These are phyloP conservation scores for Ichneumon xanthorius DNA, from an alignment of 2,888 invertebrate species.

Conservation along the genomic window DNA sequence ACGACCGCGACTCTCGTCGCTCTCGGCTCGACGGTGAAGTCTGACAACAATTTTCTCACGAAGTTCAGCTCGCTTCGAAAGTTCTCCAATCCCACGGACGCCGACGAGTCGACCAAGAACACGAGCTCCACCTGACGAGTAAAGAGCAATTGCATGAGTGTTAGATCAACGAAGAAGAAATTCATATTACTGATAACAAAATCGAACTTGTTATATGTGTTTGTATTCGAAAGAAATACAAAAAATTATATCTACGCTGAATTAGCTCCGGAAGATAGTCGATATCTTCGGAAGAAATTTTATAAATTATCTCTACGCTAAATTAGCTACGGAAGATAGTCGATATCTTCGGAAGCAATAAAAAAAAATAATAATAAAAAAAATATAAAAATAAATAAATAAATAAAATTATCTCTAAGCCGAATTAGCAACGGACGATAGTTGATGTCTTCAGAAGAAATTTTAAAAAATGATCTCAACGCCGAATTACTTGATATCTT, in stretches of 20 bases:
- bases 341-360: neutral
- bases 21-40: slow-evolving; percentile 88
- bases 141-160: slow-evolving; percentile 1
- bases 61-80: slow-evolving; percentile 89
- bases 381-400: too few species aligned
- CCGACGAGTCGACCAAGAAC: slow-evolving; percentile 90
- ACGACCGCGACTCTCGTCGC: slow-evolving; percentile 89
- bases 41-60: slow-evolving; percentile 88
- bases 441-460: neutral
- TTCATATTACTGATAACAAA: neutral
- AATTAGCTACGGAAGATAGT: too few species aligned
- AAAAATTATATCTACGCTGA: too few species aligned
- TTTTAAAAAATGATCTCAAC: too few species aligned
- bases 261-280: too few species aligned
- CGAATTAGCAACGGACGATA: too few species aligned
- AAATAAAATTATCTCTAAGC: too few species aligned
- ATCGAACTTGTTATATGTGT: too few species aligned
- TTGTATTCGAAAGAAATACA: neutral
- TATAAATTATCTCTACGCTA: too few species aligned
- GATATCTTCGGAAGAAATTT: too few species aligned
- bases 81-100: slow-evolving; percentile 88
- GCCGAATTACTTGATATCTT: too few species aligned
- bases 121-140: slow-evolving; percentile 86
- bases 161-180: neutral
- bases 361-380: too few species aligned